These are phyloP conservation scores for Melieria crassipennis DNA, from an alignment of 2,888 invertebrate species.

Conservation along the genomic window DNA sequence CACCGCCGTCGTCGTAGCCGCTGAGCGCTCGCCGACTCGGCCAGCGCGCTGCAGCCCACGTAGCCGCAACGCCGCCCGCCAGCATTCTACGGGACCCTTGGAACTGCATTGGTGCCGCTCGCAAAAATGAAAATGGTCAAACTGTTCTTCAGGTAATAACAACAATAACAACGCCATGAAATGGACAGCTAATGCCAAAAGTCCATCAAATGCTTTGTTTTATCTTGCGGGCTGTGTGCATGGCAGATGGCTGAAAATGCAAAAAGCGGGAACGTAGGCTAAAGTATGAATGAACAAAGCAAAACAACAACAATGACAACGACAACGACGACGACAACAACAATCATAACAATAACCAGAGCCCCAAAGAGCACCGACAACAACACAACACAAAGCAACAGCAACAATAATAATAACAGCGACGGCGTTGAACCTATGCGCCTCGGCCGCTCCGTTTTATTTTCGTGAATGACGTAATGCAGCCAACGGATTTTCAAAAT, in stretches of 20 bases:
- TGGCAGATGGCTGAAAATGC: too few species aligned
- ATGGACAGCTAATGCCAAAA: not conserved
- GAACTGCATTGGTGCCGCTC: conserved; percentile 20
- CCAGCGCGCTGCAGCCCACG: too few species aligned
- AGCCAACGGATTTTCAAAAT: conserved; percentile 43
- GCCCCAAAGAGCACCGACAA: too few species aligned
- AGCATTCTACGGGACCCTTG: too few species aligned
- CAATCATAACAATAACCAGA: too few species aligned
- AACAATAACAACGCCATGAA: not conserved
- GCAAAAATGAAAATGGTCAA: conserved; percentile 46
- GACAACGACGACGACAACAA: not conserved
- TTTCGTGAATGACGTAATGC: conserved; percentile 49
- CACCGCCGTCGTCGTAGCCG: too few species aligned
- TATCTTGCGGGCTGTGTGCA: too few species aligned
- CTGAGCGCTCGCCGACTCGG: too few species aligned
- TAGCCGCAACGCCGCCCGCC: too few species aligned
- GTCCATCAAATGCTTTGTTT: too few species aligned
- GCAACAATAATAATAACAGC: not conserved
- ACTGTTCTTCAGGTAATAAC: conserved; percentile 48
- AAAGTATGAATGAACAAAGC: not conserved
- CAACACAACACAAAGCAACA: too few species aligned
- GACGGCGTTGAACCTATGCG: conserved; percentile 6
- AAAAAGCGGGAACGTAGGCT: not conserved
- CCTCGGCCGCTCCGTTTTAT: conserved; percentile 40
- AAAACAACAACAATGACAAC: conserved; percentile 1